A percentile compares a stretch with the other conserved stretches of the same genome.
phyloP scores from a whole-genome alignment of 2,797 vertebrate species.

The Pampus argenteus region DNA sequence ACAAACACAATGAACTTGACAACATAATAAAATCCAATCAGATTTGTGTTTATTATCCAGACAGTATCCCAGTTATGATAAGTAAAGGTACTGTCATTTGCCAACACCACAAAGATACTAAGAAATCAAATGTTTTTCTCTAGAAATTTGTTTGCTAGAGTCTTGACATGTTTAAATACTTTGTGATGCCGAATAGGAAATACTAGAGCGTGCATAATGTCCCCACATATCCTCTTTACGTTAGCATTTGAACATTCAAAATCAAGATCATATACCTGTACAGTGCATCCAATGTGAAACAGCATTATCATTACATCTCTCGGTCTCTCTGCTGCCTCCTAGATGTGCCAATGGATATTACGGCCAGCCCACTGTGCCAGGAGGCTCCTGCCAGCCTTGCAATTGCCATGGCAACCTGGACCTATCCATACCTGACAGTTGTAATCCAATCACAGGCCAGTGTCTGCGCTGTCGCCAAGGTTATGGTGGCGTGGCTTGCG shows the following conservation, averaged over 20 bases:
- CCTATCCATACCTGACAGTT: slow-evolving; percentile 89
- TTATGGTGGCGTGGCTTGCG: slow-evolving; percentile 89
- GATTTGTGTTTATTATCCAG: background rate
- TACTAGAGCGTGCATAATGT: background rate
- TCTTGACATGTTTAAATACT: background rate
- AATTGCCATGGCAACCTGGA: slow-evolving; percentile 94
- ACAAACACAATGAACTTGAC: background rate
- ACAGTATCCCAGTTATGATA: background rate
- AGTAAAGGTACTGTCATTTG: background rate
- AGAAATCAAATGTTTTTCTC: too few relatives aligned
- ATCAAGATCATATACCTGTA: background rate
- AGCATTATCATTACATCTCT: background rate
- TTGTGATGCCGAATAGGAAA: background rate
- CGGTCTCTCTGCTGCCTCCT: slow-evolving; percentile 42
- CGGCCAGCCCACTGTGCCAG: slow-evolving; percentile 88
- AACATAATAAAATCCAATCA: background rate
- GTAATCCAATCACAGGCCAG: slow-evolving; percentile 92
- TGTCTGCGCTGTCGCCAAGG: slow-evolving; percentile 93
- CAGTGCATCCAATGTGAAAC: background rate
- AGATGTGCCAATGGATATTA: slow-evolving; percentile 95
- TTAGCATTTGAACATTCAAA: background rate
- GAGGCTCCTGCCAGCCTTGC: slow-evolving; percentile 92
- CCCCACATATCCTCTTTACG: background rate
- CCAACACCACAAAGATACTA: background rate
- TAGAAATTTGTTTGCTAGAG: background rate